Base-by-base conservation (phyloP, 2,113 vertebrate genomes). In the Brachyhypopomus gauderio region DNA sequence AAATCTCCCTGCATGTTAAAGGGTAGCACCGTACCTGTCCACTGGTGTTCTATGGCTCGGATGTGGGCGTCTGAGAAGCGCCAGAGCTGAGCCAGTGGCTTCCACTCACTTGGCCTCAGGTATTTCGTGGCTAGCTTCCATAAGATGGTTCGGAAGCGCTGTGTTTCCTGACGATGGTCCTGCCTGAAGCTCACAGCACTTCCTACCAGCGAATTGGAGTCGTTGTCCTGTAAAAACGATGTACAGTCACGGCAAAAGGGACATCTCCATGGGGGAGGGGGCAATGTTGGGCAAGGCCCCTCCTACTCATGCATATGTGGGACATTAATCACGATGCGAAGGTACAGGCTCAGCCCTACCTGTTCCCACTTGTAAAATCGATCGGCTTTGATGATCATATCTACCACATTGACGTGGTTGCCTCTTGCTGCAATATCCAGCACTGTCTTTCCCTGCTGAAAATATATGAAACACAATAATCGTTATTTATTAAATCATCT, bases 341-440 rank as follows among this genome's bases (percentile, higher is more conserved):
- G 22, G 7, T 73, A 4, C 63, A 19, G 30, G n/a, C 59, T 11
- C 11, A 8, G 27, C 9, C 19, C 0, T 90, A 93, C 96, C 93
- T 96, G 95, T 84, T 95, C 91, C 95, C 94, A 92, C 27, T 90
- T 94, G 89, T 96, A 96, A 91, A 97, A 96, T 1, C 95, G 90
- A 58, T 98, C 94, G 0, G 96, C 96, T 92, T 97, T 97, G 86
- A 98, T 95, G 83, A 98, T 95, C 96, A 96, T 97, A 87, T 97
- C 97, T 0, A 90, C 95, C 86, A 98, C 48, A 85, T 90, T 91
- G 80, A 96, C 78, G 3, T 97, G 94, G 89, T 95, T 96, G 77
- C 95, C 93, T 86, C 95, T 92, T 9, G 95, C 93, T 0, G 97
- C 96, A 0, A 97, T 93, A 16, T 95, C 96, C 88, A 97, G 87